These are phyloP conservation scores for Ennomos fuscantarius DNA, from an alignment of 2,888 invertebrate genomes.

Conservation along the genomic window DNA sequence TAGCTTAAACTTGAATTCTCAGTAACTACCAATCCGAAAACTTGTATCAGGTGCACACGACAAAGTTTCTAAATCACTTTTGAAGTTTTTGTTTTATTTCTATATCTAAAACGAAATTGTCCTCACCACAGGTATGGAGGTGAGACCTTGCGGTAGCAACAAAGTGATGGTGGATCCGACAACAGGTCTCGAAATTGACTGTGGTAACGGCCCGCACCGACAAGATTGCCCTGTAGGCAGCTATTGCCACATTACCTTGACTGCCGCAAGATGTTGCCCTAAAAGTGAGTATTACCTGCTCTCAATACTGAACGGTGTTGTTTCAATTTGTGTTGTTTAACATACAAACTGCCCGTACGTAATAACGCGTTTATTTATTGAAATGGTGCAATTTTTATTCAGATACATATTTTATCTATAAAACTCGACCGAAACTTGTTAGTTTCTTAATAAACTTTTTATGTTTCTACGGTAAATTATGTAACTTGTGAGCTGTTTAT, in stretches of 20 bases:
- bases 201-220: constrained; percentile 91
- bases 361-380: constrained; percentile 40
- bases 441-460: constrained; percentile 13
- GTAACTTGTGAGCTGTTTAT: no score
- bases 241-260: constrained; percentile 94
- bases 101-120: constrained; percentile 40
- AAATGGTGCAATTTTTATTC: constrained; percentile 34
- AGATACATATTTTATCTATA: constrained; percentile 15
- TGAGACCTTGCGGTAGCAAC: constrained; percentile 93
- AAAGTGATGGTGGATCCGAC: constrained; percentile 89
- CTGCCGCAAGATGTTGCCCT: constrained; percentile 93
- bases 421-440: constrained; percentile 7
- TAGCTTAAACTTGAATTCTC: no score
- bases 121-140: constrained; percentile 88
- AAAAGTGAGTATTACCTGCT: constrained; percentile 86
- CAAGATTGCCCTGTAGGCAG: constrained; percentile 93
- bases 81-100: constrained; percentile 22
- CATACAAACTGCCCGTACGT: constrained; percentile 37
- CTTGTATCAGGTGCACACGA: background rate
- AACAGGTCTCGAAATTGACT: constrained; percentile 92
- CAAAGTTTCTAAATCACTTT: constrained; percentile 11
- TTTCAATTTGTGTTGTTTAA: constrained; percentile 42
- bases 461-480: constrained; percentile 9
- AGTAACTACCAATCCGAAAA: no score
- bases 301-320: constrained; percentile 39